Percentiles rank a stretch among this genome's conserved stretches.
Evolutionary conservation across 1,140 invertebrate species (phyloP).

Genomic region (Aplysia californica): DNA sequence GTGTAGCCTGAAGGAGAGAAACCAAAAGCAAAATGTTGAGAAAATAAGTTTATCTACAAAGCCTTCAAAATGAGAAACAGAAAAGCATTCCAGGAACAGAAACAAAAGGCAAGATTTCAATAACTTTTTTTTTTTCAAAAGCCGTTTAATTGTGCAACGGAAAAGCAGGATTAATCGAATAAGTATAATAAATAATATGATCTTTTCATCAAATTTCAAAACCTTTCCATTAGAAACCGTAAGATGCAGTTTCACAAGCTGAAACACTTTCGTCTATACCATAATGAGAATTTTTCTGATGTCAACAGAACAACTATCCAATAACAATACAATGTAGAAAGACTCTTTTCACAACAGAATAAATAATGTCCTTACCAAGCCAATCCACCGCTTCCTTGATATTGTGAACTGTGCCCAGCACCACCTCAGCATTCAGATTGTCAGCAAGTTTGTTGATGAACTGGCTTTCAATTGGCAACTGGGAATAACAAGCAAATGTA

Average conservation of each 20-base stretch:
- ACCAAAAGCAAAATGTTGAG: background rate
- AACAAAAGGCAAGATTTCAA: too few relatives aligned
- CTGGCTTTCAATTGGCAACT: slow-evolving; percentile 74
- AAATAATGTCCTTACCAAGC: slow-evolving; percentile 80
- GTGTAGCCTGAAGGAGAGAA: slow-evolving; percentile 77
- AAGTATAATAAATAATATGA: too few relatives aligned
- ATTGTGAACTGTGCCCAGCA: slow-evolving; percentile 95
- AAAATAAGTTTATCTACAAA: background rate
- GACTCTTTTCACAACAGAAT: too few relatives aligned
- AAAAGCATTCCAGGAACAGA: too few relatives aligned
- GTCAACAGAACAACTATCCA: too few relatives aligned
- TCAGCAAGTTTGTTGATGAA: slow-evolving; percentile 83
- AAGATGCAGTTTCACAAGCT: too few relatives aligned
- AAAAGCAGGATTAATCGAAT: background rate
- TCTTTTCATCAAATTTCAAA: too few relatives aligned
- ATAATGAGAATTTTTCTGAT: too few relatives aligned
- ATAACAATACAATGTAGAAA: too few relatives aligned
- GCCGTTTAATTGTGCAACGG: background rate
- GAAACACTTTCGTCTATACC: too few relatives aligned
- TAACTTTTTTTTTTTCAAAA: background rate
- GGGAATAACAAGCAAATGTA: slow-evolving; percentile 36
- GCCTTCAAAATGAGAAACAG: too few relatives aligned
- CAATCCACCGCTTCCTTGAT: slow-evolving; percentile 95
- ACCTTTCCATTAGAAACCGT: too few relatives aligned
- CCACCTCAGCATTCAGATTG: slow-evolving; percentile 98